Evolutionary conservation across 2,888 invertebrate genomes (phyloP).

Genomic region (Erebia palarica): DNA sequence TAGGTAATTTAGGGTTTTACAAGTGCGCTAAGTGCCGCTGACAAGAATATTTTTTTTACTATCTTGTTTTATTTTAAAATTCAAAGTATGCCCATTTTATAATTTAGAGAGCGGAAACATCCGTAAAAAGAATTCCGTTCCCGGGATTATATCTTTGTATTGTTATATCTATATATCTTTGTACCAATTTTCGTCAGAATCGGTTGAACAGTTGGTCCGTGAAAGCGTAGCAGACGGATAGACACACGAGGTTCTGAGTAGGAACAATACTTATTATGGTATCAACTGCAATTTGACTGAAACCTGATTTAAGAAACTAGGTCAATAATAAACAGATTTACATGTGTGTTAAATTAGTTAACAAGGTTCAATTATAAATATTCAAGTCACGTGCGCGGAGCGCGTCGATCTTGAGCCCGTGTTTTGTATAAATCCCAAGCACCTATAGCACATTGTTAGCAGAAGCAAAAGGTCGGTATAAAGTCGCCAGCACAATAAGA

Average conservation of each 20-base stretch:
- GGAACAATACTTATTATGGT: no score
- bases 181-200: no score
- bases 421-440: slow-evolving; percentile 13
- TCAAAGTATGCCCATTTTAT: no score
- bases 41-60: slow-evolving; percentile 24
- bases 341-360: neutral
- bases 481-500: neutral
- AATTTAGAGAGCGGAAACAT: no score
- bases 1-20: slow-evolving; percentile 43
- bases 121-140: no score
- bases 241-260: no score
- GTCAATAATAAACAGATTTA: neutral
- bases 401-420: neutral
- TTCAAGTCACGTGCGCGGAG: slow-evolving; percentile 9
- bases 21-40: slow-evolving; percentile 30
- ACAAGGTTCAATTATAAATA: neutral
- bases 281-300: no score
- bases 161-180: no score
- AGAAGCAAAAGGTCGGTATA: neutral
- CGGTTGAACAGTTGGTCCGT: no score
- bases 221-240: no score
- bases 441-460: slow-evolving; percentile 1
- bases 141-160: no score
- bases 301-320: neutral
- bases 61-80: neutral